Evolutionary conservation across 1,140 invertebrate genomes (phyloP), one percentile per base, ranked within the genome.

Genomic region (Drosophila pseudoananassae): DNA sequence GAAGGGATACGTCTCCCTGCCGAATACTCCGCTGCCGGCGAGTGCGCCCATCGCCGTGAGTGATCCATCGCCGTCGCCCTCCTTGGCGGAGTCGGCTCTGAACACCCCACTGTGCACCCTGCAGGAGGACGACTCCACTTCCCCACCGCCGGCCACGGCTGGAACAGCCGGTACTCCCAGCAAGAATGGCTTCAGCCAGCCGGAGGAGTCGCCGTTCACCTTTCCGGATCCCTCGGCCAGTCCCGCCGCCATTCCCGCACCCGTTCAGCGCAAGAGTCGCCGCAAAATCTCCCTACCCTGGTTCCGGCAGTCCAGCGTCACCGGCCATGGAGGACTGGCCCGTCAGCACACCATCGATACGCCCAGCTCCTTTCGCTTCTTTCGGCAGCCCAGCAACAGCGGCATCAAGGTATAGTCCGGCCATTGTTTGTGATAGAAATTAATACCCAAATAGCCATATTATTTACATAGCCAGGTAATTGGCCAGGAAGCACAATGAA

Each of bases 301-400:
- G 97, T 97, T 97, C 92, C 93, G 96, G 47, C 96, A 97, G 92
- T 94, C 93, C 59, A 97, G 96, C 29, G 94, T 96, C 63, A 93
- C 93, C 79, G 93, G 94, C 71, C 95, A 96, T 88, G 94, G 94
- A 59, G 93, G 93, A 36, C 94, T 97, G 25, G 94, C 96, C 36
- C 94, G 96, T 17, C 96, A 98, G 92, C 96, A 97, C 88, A 97
- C 97, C 92, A 97, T 98, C 93, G 97, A 97, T 93, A 96, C 96
- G 64, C 96, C 96, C 74, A 94, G 95, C 87, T 96, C 96, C 40
- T 96, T 96, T 93, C 95, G 91, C 8, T 81, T 92, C 56, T 92
- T 92, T 71, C 91, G 91, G 4, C 91, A 91, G 64, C 55, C 87
- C 52, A 90, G 90, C 69, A 90, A 65, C 59, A 90, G 75, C 38